These are phyloP conservation scores for Chionodraco myersi DNA, from an alignment of 2,113 vertebrate genomes.

Conservation along the genomic window DNA sequence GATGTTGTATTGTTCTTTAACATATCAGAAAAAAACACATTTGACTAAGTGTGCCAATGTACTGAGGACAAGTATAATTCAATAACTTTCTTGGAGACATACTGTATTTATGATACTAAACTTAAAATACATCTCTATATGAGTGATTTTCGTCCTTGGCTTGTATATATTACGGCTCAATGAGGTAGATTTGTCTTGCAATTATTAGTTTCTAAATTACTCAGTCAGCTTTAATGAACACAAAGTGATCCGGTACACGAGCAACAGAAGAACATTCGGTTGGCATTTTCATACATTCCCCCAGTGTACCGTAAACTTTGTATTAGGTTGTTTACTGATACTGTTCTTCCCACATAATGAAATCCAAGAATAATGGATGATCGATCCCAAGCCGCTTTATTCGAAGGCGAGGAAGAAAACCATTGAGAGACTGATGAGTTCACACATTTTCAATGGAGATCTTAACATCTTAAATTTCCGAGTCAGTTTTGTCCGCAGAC, in stretches of 20 bases:
- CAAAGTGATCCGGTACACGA: background rate
- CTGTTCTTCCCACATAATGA: slow-evolving; percentile 73
- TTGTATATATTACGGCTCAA: background rate
- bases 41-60: too few species aligned
- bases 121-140: background rate
- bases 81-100: background rate
- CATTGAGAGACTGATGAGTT: slow-evolving; percentile 73
- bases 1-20: too few species aligned
- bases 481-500: slow-evolving; percentile 53
- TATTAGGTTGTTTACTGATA: slow-evolving; percentile 68
- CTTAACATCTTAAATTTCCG: slow-evolving; percentile 73
- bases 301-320: slow-evolving; percentile 34
- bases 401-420: slow-evolving; percentile 62
- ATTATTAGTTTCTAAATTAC: background rate
- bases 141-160: background rate
- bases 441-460: slow-evolving; percentile 73
- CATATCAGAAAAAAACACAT: too few species aligned
- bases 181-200: background rate
- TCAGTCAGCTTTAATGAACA: slow-evolving; percentile 1
- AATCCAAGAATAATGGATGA: slow-evolving; percentile 77
- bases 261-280: slow-evolving; percentile 18
- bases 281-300: slow-evolving; percentile 16
- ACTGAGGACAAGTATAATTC: too few species aligned
- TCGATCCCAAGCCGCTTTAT: slow-evolving; percentile 57
- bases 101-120: background rate